Evolutionary conservation across 2,113 vertebrate species (phyloP), one percentile per base, ranked within the genome.

Genomic region (Scytalopus superciliaris): DNA sequence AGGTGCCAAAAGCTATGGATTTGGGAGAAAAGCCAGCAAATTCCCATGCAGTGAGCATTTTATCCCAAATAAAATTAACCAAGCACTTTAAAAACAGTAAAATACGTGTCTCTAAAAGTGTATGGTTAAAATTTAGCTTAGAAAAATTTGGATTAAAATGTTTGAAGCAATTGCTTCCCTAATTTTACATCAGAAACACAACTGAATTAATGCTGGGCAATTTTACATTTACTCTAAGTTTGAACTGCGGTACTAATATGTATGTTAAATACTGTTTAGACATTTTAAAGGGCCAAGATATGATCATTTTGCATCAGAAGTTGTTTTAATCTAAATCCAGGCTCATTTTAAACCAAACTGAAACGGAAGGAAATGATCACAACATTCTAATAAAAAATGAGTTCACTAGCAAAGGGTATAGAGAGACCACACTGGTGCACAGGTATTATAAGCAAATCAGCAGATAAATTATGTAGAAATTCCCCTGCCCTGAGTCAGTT

Each of bases 101-200:
- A 66, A 70, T 1, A 67, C 35, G 7, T 31, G 8, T 25, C 68
- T 40, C 19, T 64, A 40, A 10, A 95, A 82, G 40, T 27, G 33
- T 17, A 35, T 13, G 59, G 73, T 84, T 94, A 87, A 42, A 83
- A 73, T 80, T 93, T 31, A 45, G 40, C 24, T 60, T 5, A 27
- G 42, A 86, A 90, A 91, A 59, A 63, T 35, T 4, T 15, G 19
- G 30, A 78, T 92, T 86, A 12, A 56, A 77, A 30, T 81, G 75
- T 90, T 84, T 93, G 93, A 96, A 97, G 95, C 93, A 93, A 94
- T 84, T 31, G 44, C 8, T 87, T 91, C 49, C 42, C 69, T 56
- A 27, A 40, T 91, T 87, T 84, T 49, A 47, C 24, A 91, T 57
- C 33, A 88, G 64, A 95, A 81, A 0, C 10, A 70, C 31, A 80